Conservation (phyloP, 2,797 vertebrate genomes). For the Sebastolobus alascanus region DNA sequence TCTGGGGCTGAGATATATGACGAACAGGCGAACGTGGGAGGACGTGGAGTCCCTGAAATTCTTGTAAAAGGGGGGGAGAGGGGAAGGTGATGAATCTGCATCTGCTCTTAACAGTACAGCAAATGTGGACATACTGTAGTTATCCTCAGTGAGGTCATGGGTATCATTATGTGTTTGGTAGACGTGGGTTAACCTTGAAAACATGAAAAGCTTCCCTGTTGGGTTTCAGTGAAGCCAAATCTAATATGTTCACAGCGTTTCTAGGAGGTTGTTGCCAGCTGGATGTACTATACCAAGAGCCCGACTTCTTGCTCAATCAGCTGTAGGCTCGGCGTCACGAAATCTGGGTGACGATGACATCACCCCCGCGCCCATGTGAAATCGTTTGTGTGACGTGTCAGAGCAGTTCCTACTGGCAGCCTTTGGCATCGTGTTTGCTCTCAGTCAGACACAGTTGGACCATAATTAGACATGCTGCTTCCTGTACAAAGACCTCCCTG, state of each 20-base stretch:
- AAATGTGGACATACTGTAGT: slow-evolving; percentile 63
- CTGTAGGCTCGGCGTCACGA: slow-evolving; percentile 80
- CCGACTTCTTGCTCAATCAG: slow-evolving; percentile 86
- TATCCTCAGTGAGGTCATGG: slow-evolving; percentile 67
- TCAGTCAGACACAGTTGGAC: slow-evolving; percentile 85
- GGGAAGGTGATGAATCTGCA: slow-evolving; percentile 72
- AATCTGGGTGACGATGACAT: slow-evolving; percentile 88
- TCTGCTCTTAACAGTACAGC: slow-evolving; percentile 59
- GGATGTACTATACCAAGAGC: slow-evolving; percentile 77
- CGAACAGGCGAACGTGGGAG: slow-evolving; percentile 73
- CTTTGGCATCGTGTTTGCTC: slow-evolving; percentile 82
- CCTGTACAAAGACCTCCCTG: slow-evolving; percentile 86
- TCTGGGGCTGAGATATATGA: slow-evolving; percentile 76
- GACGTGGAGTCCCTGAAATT: slow-evolving; percentile 72
- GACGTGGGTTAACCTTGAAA: slow-evolving; percentile 63
- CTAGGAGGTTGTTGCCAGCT: slow-evolving; percentile 68
- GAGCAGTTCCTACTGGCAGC: slow-evolving; percentile 74
- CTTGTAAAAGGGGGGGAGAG: slow-evolving; percentile 42
- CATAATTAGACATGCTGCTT: slow-evolving; percentile 86
- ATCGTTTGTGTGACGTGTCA: slow-evolving; percentile 77
- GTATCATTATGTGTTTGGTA: slow-evolving; percentile 47
- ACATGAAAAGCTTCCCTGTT: slow-evolving; percentile 20
- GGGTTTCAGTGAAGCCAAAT: slow-evolving; percentile 44
- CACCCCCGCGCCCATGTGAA: slow-evolving; percentile 87
- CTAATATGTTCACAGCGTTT: slow-evolving; percentile 27